phyloP scores from a whole-genome alignment of 2,113 vertebrate species.

The Grantiella picta region DNA sequence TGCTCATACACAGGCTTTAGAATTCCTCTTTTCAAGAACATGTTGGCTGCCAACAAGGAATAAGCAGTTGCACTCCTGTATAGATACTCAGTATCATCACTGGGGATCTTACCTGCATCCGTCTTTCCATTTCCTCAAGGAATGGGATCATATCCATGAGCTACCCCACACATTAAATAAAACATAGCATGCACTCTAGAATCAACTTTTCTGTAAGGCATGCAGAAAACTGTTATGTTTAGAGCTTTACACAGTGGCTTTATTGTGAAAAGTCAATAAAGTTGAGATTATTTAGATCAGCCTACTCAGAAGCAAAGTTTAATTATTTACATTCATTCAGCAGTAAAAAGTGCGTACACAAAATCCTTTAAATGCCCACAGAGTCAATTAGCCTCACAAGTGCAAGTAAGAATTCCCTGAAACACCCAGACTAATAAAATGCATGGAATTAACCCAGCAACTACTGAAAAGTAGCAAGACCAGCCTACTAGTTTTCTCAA shows the following conservation, averaged over 20 bases:
- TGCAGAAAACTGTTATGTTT: background rate
- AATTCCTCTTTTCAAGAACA: slow-evolving; percentile 4
- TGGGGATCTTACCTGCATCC: slow-evolving; percentile 49
- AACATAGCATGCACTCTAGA: background rate
- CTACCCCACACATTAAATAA: background rate
- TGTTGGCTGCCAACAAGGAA: background rate
- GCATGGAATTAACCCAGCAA: background rate
- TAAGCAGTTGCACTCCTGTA: background rate
- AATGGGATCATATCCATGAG: background rate
- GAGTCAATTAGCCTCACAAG: background rate
- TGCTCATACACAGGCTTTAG: slow-evolving; percentile 76
- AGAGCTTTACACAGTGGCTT: background rate
- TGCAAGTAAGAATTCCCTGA: background rate
- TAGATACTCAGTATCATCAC: background rate
- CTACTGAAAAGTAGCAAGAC: background rate
- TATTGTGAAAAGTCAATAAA: background rate
- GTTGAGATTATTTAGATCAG: background rate
- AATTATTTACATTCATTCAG: background rate
- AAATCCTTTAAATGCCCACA: background rate
- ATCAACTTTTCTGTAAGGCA: background rate
- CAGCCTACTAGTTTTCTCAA: background rate
- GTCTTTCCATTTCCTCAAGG: background rate
- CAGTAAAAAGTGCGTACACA: background rate
- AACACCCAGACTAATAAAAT: background rate
- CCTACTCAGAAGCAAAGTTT: background rate